Percentiles rank a stretch among this genome's conserved stretches.
These are phyloP conservation scores for Macquaria ambigua DNA, from an alignment of 2,113 vertebrate genomes.

Conservation along the genomic window DNA sequence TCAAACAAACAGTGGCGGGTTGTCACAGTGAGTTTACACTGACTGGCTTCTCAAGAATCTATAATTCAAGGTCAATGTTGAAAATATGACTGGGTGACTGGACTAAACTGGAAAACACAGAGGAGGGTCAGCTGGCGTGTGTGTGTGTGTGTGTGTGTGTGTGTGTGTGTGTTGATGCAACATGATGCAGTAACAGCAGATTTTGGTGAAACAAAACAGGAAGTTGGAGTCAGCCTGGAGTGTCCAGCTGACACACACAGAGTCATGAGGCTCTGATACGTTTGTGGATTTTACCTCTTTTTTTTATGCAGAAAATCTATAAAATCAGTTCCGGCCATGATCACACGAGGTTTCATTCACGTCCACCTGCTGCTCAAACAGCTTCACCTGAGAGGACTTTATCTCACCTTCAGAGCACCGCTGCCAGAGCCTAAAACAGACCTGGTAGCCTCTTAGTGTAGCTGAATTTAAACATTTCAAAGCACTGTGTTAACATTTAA, in stretches of 20 bases:
- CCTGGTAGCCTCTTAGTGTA: too few relatives aligned
- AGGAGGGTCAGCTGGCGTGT: background rate
- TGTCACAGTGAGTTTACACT: too few relatives aligned
- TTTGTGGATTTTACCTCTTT: background rate
- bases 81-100: background rate
- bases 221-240: background rate
- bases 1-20: background rate
- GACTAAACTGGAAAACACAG: background rate
- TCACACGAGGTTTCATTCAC: background rate
- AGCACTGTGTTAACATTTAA: background rate
- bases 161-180: too few relatives aligned
- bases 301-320: background rate
- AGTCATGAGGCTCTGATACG: too few relatives aligned
- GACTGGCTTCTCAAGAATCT: too few relatives aligned
- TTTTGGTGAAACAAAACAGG: background rate
- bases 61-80: too few relatives aligned
- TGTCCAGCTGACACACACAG: background rate
- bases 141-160: background rate
- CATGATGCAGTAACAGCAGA: too few relatives aligned
- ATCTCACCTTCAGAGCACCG: background rate
- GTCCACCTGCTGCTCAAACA: background rate
- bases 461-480: background rate
- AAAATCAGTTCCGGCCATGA: background rate
- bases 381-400: background rate
- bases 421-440: background rate